A percentile compares a stretch with the other conserved stretches of the same genome.
Evolutionary conservation across 2,113 vertebrate genomes (phyloP).

Genomic region (Beaufortia kweichowensis): DNA sequence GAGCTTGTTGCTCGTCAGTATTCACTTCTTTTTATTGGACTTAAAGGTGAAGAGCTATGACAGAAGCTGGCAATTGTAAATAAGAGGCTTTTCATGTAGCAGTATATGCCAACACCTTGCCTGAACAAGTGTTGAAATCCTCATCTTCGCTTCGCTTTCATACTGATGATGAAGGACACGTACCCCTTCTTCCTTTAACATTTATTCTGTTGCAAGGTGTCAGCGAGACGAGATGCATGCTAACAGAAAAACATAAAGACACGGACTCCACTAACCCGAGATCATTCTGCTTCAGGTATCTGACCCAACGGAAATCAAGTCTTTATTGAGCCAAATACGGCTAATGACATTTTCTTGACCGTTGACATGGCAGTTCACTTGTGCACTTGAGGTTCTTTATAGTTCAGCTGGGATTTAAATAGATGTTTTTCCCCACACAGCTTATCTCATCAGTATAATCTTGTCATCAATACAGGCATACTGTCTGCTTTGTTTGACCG

Average conservation of each 20-base stretch:
- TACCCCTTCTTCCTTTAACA: background rate
- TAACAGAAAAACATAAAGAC: background rate
- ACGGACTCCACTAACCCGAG: background rate
- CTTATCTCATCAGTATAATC: background rate
- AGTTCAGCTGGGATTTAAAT: background rate
- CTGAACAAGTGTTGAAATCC: background rate
- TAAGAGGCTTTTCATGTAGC: background rate
- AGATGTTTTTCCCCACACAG: background rate
- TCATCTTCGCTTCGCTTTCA: background rate
- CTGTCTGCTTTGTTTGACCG: background rate
- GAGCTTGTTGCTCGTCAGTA: background rate
- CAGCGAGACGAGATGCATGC: background rate
- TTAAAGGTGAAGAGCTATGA: background rate
- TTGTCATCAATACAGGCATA: conserved; percentile 6
- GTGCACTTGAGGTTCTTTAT: conserved; percentile 2
- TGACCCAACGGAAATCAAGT: background rate
- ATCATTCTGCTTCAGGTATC: background rate
- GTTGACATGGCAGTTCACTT: background rate
- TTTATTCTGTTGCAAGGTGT: conserved; percentile 4
- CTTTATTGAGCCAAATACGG: conserved; percentile 11
- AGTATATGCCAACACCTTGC: background rate
- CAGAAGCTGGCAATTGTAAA: background rate
- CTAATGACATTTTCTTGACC: conserved; percentile 1
- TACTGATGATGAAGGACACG: background rate
- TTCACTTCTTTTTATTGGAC: background rate